Base-by-base conservation (phyloP, 2,888 invertebrate species). In the Hemithea aestivaria region DNA sequence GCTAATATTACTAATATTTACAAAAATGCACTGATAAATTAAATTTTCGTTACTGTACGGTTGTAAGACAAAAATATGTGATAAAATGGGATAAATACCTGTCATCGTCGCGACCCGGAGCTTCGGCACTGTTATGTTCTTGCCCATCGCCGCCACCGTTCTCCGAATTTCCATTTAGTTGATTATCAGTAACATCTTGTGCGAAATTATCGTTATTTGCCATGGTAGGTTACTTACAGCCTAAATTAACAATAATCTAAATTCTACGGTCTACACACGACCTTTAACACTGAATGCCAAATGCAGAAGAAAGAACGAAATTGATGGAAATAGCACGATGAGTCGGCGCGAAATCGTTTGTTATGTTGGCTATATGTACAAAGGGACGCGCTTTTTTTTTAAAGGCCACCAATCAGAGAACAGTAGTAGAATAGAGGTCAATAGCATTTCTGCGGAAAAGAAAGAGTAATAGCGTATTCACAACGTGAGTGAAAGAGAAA, bases 181-280 rank as follows among this genome's bases (percentile, higher is more conserved):
- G 91, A 78, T 91, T 91, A 62, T 92, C 92, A 66, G 90, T 90
- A 64, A 93, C 91, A 73, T 93, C 93, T 89, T 92, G 91, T 60
- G 93, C 92, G 83, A 93, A 93, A 80, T 93, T 93, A 83, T 93
- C 93, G 77, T 93, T 92, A 83, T 93, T 93, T 62, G 90, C 90
- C 92, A 93, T 92, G 73, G 21, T 37, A 69, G 68, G 81, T 67
- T 41, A 48, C 27, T 60, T 73, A 83, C 87, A 89, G 72, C 91
- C 91, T 88, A 91, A 72, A 70, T 78, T 76, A 77, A 73, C 69
- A 73, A 71, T 72, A 78, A 82, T 82, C 77, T 82, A 81, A 74
- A 68, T 26, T 62, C 79, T 82, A 81, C 76, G 79, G 82, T 69
- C 81, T 59, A 66, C 66, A 66, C 78, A 70, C 85, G 80, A 85